A percentile compares a stretch with the other conserved stretches of the same genome.
Conservation (phyloP, 2,888 invertebrate genomes). For the Spodoptera exigua region DNA sequence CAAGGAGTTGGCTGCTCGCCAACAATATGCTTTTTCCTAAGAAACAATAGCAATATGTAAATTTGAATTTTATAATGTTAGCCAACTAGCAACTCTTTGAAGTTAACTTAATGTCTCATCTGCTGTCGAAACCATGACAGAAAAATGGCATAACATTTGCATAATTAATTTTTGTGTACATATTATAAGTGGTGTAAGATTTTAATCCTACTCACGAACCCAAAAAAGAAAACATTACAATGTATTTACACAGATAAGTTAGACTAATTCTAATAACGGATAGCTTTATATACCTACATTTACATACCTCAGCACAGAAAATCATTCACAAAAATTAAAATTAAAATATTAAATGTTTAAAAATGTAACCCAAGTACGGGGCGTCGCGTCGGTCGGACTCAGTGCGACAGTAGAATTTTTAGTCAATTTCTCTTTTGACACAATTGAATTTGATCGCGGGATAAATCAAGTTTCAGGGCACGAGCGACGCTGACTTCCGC, state of each 20-base stretch:
- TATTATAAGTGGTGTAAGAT: too few relatives aligned
- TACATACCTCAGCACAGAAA: background rate
- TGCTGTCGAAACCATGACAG: too few relatives aligned
- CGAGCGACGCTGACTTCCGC: slow-evolving; percentile 76
- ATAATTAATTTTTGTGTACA: too few relatives aligned
- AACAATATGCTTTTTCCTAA: slow-evolving; percentile 28
- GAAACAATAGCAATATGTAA: slow-evolving; percentile 25
- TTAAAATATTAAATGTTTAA: slow-evolving; percentile 51
- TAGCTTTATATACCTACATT: background rate
- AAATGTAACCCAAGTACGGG: slow-evolving; percentile 37
- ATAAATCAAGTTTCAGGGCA: slow-evolving; percentile 84
- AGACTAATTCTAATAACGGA: background rate
- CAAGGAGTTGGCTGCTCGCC: slow-evolving; percentile 42
- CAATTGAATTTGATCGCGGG: slow-evolving; percentile 86
- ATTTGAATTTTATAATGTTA: slow-evolving; percentile 11
- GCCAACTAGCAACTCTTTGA: background rate
- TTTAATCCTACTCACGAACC: too few relatives aligned
- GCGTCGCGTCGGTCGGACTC: slow-evolving; percentile 63
- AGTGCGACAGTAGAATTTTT: slow-evolving; percentile 80
- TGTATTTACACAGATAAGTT: too few relatives aligned
- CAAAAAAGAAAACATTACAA: too few relatives aligned
- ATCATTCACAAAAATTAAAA: slow-evolving; percentile 36
- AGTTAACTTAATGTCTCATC: too few relatives aligned
- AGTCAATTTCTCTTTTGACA: slow-evolving; percentile 84
- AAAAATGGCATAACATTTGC: too few relatives aligned